Evolutionary conservation across 2,113 vertebrate genomes (phyloP).

Genomic region (Eurystomus gularis): DNA sequence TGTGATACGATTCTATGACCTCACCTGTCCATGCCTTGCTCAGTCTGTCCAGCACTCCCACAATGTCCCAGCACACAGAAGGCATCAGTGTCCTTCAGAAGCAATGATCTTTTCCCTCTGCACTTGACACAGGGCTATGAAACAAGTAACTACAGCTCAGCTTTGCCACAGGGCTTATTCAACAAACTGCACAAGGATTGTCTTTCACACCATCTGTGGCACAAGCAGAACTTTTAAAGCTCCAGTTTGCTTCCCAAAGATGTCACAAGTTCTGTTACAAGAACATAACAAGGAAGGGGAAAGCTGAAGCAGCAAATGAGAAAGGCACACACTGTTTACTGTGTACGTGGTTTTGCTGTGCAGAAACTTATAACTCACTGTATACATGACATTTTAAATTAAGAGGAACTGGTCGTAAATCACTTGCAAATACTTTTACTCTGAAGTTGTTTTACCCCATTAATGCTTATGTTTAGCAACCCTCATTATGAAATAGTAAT

Average conservation of each 20-base stretch:
- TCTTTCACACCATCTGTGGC: not conserved
- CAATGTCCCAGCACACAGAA: fast-evolving
- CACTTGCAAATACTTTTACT: not conserved
- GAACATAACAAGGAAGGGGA: fast-evolving
- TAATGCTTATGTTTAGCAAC: not conserved
- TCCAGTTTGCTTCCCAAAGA: not conserved
- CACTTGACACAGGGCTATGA: not conserved
- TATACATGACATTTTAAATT: not conserved
- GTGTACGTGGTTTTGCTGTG: fast-evolving
- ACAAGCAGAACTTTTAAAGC: not conserved
- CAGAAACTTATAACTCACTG: not conserved
- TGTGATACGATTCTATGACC: too few relatives aligned
- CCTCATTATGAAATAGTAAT: not conserved
- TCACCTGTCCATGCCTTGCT: not conserved
- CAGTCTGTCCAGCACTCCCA: not conserved
- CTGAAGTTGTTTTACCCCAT: not conserved
- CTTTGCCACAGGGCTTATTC: not conserved
- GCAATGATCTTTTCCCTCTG: not conserved
- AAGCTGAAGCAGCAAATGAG: not conserved
- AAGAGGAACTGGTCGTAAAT: not conserved
- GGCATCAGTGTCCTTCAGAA: not conserved
- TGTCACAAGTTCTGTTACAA: fast-evolving
- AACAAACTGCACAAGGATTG: not conserved
- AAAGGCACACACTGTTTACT: not conserved
- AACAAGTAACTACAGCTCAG: not conserved